Evolutionary conservation across 37 sponge, comb jelly and placozoan species (phyloP).

Genomic region (Chondrilla cf. caribensis): DNA sequence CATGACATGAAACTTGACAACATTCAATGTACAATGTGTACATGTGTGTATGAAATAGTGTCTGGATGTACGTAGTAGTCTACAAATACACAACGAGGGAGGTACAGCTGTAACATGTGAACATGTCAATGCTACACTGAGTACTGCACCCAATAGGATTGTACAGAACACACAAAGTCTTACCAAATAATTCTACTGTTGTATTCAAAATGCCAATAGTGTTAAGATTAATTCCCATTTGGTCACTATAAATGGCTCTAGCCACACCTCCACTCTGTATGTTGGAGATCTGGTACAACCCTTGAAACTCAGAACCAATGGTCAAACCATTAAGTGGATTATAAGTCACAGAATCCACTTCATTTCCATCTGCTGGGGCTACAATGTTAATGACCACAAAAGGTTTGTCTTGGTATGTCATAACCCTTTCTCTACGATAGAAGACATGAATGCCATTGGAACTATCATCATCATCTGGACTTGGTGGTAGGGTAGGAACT

Average conservation of each 20-base stretch:
- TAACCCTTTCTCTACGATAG: neutral
- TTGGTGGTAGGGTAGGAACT: no score
- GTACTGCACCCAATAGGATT: no score
- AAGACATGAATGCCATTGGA: neutral
- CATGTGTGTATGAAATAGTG: no score
- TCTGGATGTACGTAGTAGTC: no score
- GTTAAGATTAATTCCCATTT: neutral
- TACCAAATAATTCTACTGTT: conserved; percentile 1
- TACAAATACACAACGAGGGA: no score
- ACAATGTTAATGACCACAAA: neutral
- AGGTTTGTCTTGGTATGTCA: neutral
- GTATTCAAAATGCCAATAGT: neutral
- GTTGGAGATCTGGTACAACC: neutral
- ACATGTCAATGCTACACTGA: no score
- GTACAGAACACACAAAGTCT: neutral
- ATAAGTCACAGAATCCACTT: neutral
- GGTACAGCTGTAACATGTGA: no score
- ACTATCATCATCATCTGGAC: no score
- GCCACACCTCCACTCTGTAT: neutral
- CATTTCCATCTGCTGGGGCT: neutral
- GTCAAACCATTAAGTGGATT: neutral
- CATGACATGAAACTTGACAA: no score
- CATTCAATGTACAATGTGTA: no score
- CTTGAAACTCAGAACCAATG: neutral
- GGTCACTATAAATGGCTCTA: neutral